Base-by-base conservation (phyloP, 1,140 invertebrate species). In the Telenomus remus region DNA sequence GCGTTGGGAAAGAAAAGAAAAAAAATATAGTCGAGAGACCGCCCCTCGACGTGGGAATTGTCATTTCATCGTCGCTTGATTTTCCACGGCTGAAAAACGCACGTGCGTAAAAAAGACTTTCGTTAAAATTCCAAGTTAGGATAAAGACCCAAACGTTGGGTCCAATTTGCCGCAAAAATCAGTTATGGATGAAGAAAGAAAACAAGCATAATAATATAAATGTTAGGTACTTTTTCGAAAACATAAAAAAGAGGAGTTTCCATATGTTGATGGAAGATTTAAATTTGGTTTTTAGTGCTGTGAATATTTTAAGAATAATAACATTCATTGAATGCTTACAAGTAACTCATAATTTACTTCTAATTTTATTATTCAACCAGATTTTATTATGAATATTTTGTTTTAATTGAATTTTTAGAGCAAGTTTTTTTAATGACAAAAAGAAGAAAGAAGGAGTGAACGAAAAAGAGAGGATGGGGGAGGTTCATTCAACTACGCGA, bases 401-500 rank as follows among this genome's bases (percentile, higher is more conserved):
- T 27, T 27, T 27, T 27, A 27, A 27, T 27, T 11, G 47, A 8
- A 10, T 4, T 39, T 39, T 39, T 39, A n/a, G 3, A 1, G 37
- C 9, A 39, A n/a, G 37, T 39, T 39, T 11, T 39, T 9, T n/a
- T n/a, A 35, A 54, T 53, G 53, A 54, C 47, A 51, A 16, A 34
- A 47, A 37, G 37, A 12, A 27, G 6, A 13, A 69, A 46, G 50
- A 60, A 51, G 59, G 55, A 73, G 12, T 69, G 46, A 61, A n/a
- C 27, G 34, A 4, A 12, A 15, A 27, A 55, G 37, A 33, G 34
- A 37, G 49, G n/a, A 15, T 16, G 27, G 57, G 56, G 54, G 68
- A 71, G 71, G 79, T 51, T 76, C 81, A 86, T 86, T 86, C 76
- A 85, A 69, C 68, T 81, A 77, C 66, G 78, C 63, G 72, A 80